These are phyloP conservation scores for Theonella swinhoei DNA, from an alignment of 37 sponge, comb jelly and placozoan species.

Conservation along the genomic window DNA sequence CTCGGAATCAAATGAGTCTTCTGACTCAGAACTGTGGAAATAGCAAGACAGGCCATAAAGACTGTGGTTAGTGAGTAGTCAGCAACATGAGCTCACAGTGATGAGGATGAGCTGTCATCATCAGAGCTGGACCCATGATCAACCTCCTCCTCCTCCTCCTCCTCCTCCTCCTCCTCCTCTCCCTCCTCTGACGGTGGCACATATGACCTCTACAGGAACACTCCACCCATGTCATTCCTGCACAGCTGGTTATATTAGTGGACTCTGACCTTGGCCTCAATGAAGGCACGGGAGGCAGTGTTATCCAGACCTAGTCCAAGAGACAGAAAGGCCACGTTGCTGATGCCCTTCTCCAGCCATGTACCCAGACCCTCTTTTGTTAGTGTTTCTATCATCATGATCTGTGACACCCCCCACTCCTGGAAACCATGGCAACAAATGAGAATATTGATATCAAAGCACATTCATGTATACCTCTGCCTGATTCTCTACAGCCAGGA, in stretches of 20 bases:
- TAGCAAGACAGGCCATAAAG: too few relatives aligned
- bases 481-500: conserved; percentile 72
- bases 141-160: background rate
- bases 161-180: conserved; percentile 7
- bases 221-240: too few relatives aligned
- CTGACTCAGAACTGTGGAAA: too few relatives aligned
- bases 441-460: background rate
- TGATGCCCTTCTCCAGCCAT: conserved; percentile 76
- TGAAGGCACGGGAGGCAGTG: conserved; percentile 44
- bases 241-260: background rate
- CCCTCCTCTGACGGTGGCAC: background rate
- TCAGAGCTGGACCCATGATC: background rate
- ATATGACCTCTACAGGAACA: background rate
- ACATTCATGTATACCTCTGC: conserved; percentile 45
- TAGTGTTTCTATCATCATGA: conserved; percentile 60
- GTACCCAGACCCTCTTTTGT: conserved; percentile 51
- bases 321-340: conserved; percentile 70
- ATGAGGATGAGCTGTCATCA: conserved; percentile 8
- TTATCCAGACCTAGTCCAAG: conserved; percentile 67
- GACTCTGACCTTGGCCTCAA: conserved; percentile 66
- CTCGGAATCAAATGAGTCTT: too few relatives aligned
- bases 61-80: too few relatives aligned
- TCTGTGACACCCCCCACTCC: conserved; percentile 67
- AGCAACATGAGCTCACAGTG: too few relatives aligned
- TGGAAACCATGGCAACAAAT: too few relatives aligned